Conservation (phyloP, 37 sponge, comb jelly and placozoan genomes). For the Eunapius fragilis region DNA sequence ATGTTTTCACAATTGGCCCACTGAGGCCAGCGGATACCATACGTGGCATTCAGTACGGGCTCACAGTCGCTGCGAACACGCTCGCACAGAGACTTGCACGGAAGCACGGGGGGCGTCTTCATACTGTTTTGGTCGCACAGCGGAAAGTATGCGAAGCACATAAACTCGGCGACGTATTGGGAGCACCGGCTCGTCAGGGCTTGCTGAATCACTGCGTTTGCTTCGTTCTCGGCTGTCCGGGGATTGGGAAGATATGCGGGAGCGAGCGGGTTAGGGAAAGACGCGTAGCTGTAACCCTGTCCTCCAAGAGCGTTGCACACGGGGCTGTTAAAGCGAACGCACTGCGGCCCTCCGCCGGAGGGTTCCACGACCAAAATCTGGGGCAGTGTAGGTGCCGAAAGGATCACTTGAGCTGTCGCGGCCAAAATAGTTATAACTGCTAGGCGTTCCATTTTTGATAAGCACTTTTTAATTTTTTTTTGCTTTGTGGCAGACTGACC, state of each 20-base stretch:
- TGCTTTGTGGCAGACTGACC: not conserved
- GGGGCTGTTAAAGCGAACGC: not conserved
- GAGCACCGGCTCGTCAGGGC: not conserved
- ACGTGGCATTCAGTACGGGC: not conserved
- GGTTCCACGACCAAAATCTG: not conserved
- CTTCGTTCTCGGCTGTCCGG: not conserved
- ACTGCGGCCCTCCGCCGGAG: not conserved
- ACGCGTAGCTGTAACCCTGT: not conserved
- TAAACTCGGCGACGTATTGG: not conserved
- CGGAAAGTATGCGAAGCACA: constrained; percentile 23
- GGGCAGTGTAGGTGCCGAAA: not conserved
- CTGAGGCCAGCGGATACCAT: not conserved
- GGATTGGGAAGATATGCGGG: not conserved
- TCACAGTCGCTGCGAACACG: not conserved
- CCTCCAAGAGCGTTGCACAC: not conserved
- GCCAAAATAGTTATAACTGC: not conserved
- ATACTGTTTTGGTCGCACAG: constrained; percentile 1
- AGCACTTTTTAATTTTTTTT: not conserved
- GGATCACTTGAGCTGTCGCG: not conserved
- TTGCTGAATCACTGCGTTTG: not conserved
- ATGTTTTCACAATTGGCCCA: not conserved
- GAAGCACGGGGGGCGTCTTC: not conserved
- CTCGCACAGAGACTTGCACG: constrained; percentile 10
- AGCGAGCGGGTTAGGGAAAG: not conserved
- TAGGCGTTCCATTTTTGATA: not conserved